A percentile compares a stretch with the other conserved stretches of the same genome.
phyloP scores from a whole-genome alignment of 2,113 vertebrate genomes.

The Ageneiosus marmoratus region DNA sequence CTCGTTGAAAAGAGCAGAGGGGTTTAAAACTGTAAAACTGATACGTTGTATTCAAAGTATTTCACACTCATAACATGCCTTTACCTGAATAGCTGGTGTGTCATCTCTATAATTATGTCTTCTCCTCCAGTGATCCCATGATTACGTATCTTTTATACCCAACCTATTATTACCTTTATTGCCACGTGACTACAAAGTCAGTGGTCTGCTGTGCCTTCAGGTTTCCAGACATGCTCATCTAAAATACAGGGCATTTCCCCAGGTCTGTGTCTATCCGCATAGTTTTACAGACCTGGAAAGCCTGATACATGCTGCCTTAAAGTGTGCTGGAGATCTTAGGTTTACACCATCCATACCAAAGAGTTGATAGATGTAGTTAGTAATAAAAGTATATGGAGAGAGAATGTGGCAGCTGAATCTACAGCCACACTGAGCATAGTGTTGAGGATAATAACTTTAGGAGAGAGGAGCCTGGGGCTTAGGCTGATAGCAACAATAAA shows the following conservation, averaged over 20 bases:
- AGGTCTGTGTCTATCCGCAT: slow-evolving; percentile 5
- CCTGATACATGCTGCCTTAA: background rate
- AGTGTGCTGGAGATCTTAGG: background rate
- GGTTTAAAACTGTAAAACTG: too few species aligned
- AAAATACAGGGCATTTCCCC: background rate
- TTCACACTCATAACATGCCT: background rate
- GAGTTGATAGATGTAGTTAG: background rate
- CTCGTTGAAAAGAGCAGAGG: background rate
- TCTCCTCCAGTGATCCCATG: background rate
- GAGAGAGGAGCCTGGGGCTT: background rate
- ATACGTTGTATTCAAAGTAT: background rate
- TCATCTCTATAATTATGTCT: slow-evolving; percentile 5
- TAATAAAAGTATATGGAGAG: background rate
- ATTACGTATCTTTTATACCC: background rate
- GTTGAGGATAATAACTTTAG: slow-evolving; percentile 16
- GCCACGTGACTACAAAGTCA: background rate
- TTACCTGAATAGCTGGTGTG: slow-evolving; percentile 12
- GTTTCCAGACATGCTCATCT: background rate
- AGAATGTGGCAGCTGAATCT: background rate
- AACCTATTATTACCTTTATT: slow-evolving; percentile 14
- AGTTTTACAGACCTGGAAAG: background rate
- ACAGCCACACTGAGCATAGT: background rate
- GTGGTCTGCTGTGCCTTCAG: background rate
- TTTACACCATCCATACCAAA: background rate
- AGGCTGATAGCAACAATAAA: background rate